Evolutionary conservation across 1,140 invertebrate species (phyloP).

Genomic region (Sinonovacula constricta): DNA sequence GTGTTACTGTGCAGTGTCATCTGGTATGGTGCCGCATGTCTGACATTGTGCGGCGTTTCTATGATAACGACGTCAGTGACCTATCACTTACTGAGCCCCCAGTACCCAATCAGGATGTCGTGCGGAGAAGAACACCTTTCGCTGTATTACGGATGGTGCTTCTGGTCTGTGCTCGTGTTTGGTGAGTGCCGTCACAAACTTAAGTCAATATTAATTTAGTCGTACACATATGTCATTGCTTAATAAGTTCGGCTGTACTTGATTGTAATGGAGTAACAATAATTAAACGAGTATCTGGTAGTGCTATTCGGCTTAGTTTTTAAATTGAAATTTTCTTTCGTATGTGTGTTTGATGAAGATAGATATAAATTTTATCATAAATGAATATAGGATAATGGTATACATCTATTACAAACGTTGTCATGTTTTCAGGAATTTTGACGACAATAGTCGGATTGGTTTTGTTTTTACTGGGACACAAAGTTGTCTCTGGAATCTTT

Average conservation of each 20-base stretch:
- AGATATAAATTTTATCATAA: not conserved
- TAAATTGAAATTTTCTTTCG: no score
- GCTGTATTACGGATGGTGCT: constrained; percentile 59
- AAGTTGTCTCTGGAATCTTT: no score
- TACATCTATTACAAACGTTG: not conserved
- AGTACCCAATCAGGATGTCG: constrained; percentile 35
- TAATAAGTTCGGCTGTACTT: not conserved
- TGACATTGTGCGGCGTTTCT: constrained; percentile 45
- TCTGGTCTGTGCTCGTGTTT: constrained; percentile 52
- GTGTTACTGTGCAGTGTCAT: constrained; percentile 53
- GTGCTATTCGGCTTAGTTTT: no score
- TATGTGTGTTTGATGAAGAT: not conserved
- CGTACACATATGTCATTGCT: not conserved
- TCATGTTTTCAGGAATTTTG: constrained; percentile 37
- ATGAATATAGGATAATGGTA: not conserved
- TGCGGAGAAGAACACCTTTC: constrained; percentile 42
- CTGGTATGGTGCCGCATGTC: constrained; percentile 44
- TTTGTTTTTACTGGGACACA: constrained; percentile 34
- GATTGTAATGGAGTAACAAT: not conserved
- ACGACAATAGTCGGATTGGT: constrained; percentile 38
- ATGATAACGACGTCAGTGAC: constrained; percentile 46
- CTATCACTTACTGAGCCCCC: constrained; percentile 50
- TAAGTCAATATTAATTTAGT: not conserved
- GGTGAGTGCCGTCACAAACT: constrained; percentile 32
- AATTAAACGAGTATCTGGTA: no score